Percentiles rank a stretch among this genome's conserved stretches.
These are phyloP conservation scores for Montipora cactus DNA, from an alignment of 64 coral and sea anemone genomes.

Conservation along the genomic window DNA sequence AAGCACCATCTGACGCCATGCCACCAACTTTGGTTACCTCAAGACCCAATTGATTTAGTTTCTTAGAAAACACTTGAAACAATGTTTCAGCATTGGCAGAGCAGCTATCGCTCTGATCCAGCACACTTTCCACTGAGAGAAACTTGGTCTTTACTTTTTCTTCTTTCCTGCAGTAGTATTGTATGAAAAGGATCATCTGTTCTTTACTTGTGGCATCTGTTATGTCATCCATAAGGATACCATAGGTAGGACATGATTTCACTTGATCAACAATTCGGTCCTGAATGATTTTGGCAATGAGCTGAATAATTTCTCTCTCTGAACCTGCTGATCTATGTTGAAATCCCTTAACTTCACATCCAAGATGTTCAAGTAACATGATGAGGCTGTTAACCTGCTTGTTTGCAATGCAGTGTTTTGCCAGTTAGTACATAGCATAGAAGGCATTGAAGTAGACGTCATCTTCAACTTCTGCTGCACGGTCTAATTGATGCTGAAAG, in stretches of 20 bases:
- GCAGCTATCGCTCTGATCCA: constrained; percentile 66
- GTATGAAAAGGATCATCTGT: constrained; percentile 67
- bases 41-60: constrained; percentile 34
- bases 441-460: constrained; percentile 62
- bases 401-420: constrained; percentile 76
- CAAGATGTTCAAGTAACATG: constrained; percentile 67
- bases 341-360: constrained; percentile 68
- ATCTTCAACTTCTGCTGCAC: constrained; percentile 62
- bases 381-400: constrained; percentile 70
- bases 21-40: constrained; percentile 63
- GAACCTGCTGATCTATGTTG: constrained; percentile 59
- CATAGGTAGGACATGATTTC: constrained; percentile 58
- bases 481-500: constrained; percentile 62
- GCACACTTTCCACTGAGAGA: constrained; percentile 57
- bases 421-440: constrained; percentile 69
- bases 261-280: constrained; percentile 50
- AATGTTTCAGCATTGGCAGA: constrained; percentile 59
- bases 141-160: constrained; percentile 75
- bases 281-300: constrained; percentile 7
- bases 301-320: constrained; percentile 60
- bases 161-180: constrained; percentile 75
- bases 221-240: constrained; percentile 69
- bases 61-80: constrained; percentile 58
- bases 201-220: constrained; percentile 66
- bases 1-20: constrained; percentile 63